These are phyloP conservation scores for Parauchenoglanis punctatus DNA, from an alignment of 2,797 vertebrate genomes.

Conservation along the genomic window DNA sequence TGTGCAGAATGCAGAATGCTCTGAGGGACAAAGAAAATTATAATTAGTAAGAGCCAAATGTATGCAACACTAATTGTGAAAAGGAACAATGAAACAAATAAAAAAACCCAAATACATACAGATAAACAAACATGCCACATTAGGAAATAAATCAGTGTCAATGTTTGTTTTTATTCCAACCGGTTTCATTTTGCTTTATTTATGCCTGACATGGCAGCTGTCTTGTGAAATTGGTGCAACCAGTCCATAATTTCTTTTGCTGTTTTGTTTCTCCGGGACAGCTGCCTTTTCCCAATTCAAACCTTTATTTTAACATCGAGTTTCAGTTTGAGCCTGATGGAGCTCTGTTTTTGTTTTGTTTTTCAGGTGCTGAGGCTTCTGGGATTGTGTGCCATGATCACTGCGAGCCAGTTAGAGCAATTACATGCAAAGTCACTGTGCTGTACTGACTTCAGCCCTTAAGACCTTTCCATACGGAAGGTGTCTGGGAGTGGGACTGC, in stretches of 20 bases:
- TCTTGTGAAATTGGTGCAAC: conserved; percentile 34
- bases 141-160: background rate
- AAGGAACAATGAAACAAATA: background rate
- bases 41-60: background rate
- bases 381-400: conserved; percentile 43
- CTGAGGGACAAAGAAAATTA: background rate
- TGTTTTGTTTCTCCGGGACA: background rate
- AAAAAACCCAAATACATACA: background rate
- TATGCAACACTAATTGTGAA: background rate
- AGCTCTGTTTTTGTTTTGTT: conserved; percentile 42
- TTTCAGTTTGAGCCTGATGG: conserved; percentile 10
- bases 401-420: conserved; percentile 76
- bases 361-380: conserved; percentile 23
- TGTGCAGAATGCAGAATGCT: background rate
- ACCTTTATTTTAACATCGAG: conserved; percentile 18
- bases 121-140: background rate
- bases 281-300: background rate
- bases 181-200: conserved; percentile 26
- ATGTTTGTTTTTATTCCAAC: conserved; percentile 16
- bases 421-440: conserved; percentile 67
- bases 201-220: conserved; percentile 21
- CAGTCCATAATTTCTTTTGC: background rate
- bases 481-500: conserved; percentile 70
- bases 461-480: conserved; percentile 70
- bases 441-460: conserved; percentile 65